A percentile compares a stretch with the other conserved stretches of the same genome.
Conservation (phyloP, 2,888 invertebrate genomes). For the Calameuta pallipes region DNA sequence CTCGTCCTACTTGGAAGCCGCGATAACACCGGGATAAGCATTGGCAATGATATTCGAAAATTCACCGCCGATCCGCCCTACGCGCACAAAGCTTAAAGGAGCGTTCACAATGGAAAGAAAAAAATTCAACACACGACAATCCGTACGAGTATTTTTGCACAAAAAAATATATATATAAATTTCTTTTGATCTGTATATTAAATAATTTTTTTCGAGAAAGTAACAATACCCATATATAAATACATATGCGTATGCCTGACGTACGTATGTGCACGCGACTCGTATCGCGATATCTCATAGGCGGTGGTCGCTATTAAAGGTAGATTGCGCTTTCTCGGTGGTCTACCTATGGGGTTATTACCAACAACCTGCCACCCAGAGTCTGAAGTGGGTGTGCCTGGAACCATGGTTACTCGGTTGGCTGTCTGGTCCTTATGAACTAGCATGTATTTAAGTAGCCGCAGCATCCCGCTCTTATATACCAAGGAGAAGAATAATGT, state of each 20-base stretch:
- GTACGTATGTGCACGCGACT: not conserved
- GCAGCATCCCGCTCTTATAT: not conserved
- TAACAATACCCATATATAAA: not conserved
- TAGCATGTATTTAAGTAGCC: not conserved
- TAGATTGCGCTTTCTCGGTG: conserved; percentile 57
- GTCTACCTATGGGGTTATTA: conserved; percentile 57
- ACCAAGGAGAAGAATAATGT: not conserved
- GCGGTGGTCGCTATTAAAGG: conserved; percentile 52
- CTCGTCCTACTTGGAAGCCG: not conserved
- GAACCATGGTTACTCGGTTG: conserved; percentile 14
- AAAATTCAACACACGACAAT: not conserved
- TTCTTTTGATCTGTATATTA: not conserved
- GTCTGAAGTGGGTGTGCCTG: conserved; percentile 50
- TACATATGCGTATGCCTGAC: not conserved
- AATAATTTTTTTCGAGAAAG: not conserved
- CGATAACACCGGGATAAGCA: no score
- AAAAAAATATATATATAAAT: no score
- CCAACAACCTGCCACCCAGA: conserved; percentile 54
- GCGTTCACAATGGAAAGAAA: not conserved
- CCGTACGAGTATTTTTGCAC: no score
- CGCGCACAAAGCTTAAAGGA: not conserved
- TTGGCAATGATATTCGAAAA: no score
- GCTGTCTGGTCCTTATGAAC: not conserved
- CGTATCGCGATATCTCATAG: conserved; percentile 7
- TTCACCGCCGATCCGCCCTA: no score